These are phyloP conservation scores for Agrochola litura DNA, from an alignment of 2,888 invertebrate species.

Conservation along the genomic window DNA sequence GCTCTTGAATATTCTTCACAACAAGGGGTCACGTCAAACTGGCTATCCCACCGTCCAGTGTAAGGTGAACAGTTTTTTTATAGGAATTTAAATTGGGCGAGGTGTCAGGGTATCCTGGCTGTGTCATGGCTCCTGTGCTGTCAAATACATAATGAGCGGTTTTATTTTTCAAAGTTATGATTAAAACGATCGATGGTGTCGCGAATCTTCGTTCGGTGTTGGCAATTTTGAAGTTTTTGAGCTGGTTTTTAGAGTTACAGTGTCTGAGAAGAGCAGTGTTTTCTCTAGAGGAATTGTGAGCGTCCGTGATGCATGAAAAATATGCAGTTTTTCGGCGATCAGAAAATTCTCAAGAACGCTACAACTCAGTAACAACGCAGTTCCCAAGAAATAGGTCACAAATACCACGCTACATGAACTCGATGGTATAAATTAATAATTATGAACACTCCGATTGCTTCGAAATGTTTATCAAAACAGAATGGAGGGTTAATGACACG, in stretches of 20 bases:
- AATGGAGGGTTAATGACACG: slow-evolving; percentile 66
- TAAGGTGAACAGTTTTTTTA: slow-evolving; percentile 35
- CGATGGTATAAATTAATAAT: slow-evolving; percentile 23
- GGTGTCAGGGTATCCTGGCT: slow-evolving; percentile 72
- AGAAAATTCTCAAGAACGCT: not conserved
- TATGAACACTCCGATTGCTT: slow-evolving; percentile 2
- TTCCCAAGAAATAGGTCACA: slow-evolving; percentile 6
- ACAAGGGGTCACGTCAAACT: slow-evolving; percentile 74
- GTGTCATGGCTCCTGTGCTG: slow-evolving; percentile 73
- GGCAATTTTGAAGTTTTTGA: slow-evolving; percentile 30
- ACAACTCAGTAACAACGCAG: not conserved
- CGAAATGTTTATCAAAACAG: slow-evolving; percentile 47
- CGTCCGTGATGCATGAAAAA: not conserved
- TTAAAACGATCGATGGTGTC: slow-evolving; percentile 72
- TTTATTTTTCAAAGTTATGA: slow-evolving; percentile 74
- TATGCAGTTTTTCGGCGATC: not conserved
- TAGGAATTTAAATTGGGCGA: slow-evolving; percentile 39
- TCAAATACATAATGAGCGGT: slow-evolving; percentile 85
- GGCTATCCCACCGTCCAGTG: slow-evolving; percentile 56
- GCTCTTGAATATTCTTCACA: slow-evolving; percentile 64
- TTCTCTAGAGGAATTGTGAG: too few relatives aligned
- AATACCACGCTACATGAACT: not conserved
- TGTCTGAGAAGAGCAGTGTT: not conserved
- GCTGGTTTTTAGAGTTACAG: slow-evolving; percentile 1
- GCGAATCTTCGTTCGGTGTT: slow-evolving; percentile 29